Base-by-base conservation (phyloP, 2,888 invertebrate genomes). In the Zaprionus bogoriensis region DNA sequence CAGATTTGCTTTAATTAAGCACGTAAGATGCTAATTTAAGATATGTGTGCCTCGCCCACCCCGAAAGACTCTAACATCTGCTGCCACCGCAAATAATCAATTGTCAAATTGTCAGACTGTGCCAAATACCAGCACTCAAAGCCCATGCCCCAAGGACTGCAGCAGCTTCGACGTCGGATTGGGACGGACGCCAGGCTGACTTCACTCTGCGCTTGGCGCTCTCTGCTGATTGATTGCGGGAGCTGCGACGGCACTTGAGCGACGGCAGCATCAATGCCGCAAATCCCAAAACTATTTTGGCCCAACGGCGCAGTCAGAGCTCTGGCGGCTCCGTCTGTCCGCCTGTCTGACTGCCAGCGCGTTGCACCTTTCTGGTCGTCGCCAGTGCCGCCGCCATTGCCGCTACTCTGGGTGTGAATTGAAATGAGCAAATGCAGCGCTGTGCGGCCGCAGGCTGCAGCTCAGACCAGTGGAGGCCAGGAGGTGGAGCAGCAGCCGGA, bases 181-280 rank as follows among this genome's bases (percentile, higher is more conserved):
- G 32, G 27, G 27, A 9, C 27, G 10, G 9, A 9, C 17, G 9
- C 32, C 3, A 17, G 32, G 32, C 32, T 36, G 17, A 2, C 32
- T 36, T n/a, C 32, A 30, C 28, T 48, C 38, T 42, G 17, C 50
- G 17, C 14, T 27, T 36, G 27, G 30, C 23, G 39, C 61, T 60
- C 36, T 55, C 32, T 23, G 57, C 66, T 72, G 76, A 79, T 79
- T 82, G 80, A 77, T 79, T 79, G 74, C 47, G 54, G 42, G 4
- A 44, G 25, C 44, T 27, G 48, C 17, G 59, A 64, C 58, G 76
- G 73, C 76, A 78, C 73, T 69, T 72, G 83, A 79, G 80, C 59
- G 86, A 67, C 81, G 67, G 71, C 62, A 64, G 78, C 83, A 87
- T 87, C 85, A 87, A 82, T 87, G 85, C 82, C 76, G 48, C 85